Percentiles rank a stretch among this genome's conserved stretches.
These are phyloP conservation scores for Tetramorium simillimum DNA, from an alignment of 1,140 invertebrate genomes.

Conservation along the genomic window DNA sequence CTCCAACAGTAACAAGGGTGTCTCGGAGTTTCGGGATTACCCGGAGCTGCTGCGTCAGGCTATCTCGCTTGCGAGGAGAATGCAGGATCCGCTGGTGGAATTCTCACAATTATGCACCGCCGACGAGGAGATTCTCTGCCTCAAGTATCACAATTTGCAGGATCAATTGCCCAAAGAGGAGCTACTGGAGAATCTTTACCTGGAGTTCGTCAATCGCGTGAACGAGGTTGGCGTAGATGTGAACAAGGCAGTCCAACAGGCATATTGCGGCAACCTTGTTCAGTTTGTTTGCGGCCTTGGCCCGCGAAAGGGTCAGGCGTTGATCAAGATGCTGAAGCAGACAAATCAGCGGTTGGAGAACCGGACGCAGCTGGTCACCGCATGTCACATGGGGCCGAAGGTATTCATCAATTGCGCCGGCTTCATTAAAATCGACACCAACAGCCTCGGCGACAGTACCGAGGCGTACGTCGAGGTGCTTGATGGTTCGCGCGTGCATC, in stretches of 20 bases:
- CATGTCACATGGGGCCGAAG: slow-evolving; percentile 98
- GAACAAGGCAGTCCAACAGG: slow-evolving; percentile 95
- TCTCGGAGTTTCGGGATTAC: slow-evolving; percentile 96
- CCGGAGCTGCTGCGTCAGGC: slow-evolving; percentile 95
- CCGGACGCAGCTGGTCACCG: slow-evolving; percentile 97
- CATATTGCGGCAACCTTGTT: slow-evolving; percentile 95
- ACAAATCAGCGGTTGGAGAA: slow-evolving; percentile 97
- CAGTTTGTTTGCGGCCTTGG: slow-evolving; percentile 99
- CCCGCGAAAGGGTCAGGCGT: slow-evolving; percentile 95
- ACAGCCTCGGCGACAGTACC: slow-evolving; percentile 96
- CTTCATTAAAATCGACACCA: slow-evolving; percentile 99
- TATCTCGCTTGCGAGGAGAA: slow-evolving; percentile 94
- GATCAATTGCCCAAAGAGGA: slow-evolving; percentile 95
- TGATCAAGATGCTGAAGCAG: slow-evolving; percentile 97
- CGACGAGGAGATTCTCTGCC: slow-evolving; percentile 98
- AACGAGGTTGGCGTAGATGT: slow-evolving; percentile 99
- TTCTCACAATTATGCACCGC: slow-evolving; percentile 97
- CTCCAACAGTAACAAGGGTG: slow-evolving; percentile 95
- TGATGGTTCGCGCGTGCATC: slow-evolving; percentile 99
- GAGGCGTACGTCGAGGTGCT: slow-evolving; percentile 98
- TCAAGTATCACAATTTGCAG: slow-evolving; percentile 92
- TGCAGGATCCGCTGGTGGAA: slow-evolving; percentile 98
- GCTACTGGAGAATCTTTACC: slow-evolving; percentile 92
- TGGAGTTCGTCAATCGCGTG: slow-evolving; percentile 97
- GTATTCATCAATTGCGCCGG: slow-evolving; percentile 99